Evolutionary conservation across 2,797 vertebrate species (phyloP).

Genomic region (Karalla daura): DNA sequence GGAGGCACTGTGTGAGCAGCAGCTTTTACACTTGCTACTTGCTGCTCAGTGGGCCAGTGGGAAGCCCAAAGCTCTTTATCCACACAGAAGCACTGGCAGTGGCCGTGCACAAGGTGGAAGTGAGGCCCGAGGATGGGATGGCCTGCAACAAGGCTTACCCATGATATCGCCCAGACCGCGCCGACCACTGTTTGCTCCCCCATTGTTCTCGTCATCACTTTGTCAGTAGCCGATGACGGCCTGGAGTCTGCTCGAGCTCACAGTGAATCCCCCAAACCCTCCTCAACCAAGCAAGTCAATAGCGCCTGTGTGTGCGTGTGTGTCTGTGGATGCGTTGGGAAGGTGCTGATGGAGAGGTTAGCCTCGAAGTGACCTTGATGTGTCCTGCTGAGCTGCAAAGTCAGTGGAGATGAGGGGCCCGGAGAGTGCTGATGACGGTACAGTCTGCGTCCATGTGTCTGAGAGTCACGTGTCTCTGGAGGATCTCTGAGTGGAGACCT

Average conservation of each 20-base stretch:
- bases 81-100: constrained; percentile 73
- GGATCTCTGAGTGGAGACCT: constrained; percentile 20
- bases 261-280: constrained; percentile 17
- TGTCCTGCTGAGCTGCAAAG: constrained; percentile 74
- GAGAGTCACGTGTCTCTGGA: constrained; percentile 3
- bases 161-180: constrained; percentile 47
- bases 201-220: constrained; percentile 59
- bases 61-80: constrained; percentile 82
- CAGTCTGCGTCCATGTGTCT: constrained; percentile 25
- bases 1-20: constrained; percentile 58
- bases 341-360: constrained; percentile 76
- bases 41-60: constrained; percentile 64
- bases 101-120: constrained; percentile 57
- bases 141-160: constrained; percentile 49
- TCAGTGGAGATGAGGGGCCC: constrained; percentile 49
- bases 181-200: constrained; percentile 38
- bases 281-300: constrained; percentile 3
- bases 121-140: constrained; percentile 46
- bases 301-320: constrained; percentile 35
- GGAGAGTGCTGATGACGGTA: constrained; percentile 40
- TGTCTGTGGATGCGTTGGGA: constrained; percentile 17
- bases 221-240: constrained; percentile 32
- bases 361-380: constrained; percentile 70
- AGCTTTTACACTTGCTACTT: constrained; percentile 84
- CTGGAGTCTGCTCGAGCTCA: constrained; percentile 16